phyloP scores from a whole-genome alignment of 2,113 vertebrate species.

The Nansenia antarctica region DNA sequence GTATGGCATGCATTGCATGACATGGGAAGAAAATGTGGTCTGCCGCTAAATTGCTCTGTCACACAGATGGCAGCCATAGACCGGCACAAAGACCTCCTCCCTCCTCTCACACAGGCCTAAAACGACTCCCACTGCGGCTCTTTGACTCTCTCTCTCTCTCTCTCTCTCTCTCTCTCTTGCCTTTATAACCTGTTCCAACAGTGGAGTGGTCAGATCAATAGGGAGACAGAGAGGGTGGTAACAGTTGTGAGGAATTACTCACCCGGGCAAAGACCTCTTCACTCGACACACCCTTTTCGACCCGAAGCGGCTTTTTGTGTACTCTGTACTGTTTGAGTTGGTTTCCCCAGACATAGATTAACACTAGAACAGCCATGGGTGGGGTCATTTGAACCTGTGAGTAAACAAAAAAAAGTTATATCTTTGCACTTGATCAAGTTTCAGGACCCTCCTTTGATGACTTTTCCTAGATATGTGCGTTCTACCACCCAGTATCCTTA shows the following conservation, averaged over 20 bases:
- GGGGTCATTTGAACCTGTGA: too few species aligned
- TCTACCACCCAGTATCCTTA: too few species aligned
- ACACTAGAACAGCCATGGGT: too few species aligned
- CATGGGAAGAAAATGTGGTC: background rate
- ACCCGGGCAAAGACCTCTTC: background rate
- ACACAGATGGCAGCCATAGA: background rate
- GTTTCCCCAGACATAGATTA: too few species aligned
- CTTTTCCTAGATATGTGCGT: too few species aligned
- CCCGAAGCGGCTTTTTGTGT: too few species aligned
- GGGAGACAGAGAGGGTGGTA: background rate
- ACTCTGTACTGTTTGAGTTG: too few species aligned
- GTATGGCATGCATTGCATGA: background rate
- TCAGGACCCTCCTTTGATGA: too few species aligned
- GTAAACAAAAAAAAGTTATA: too few species aligned
- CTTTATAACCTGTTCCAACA: background rate
- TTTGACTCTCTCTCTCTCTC: background rate
- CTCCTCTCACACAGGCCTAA: background rate
- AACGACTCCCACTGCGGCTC: conserved; percentile 1
- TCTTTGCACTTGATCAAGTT: too few species aligned
- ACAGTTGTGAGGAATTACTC: background rate
- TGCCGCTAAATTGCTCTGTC: background rate
- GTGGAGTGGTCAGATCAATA: background rate
- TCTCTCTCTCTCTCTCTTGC: background rate
- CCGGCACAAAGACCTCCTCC: background rate
- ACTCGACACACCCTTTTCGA: too few species aligned